Evolutionary conservation across 1,140 invertebrate species (phyloP).

Genomic region (Luehdorfia chinensis): DNA sequence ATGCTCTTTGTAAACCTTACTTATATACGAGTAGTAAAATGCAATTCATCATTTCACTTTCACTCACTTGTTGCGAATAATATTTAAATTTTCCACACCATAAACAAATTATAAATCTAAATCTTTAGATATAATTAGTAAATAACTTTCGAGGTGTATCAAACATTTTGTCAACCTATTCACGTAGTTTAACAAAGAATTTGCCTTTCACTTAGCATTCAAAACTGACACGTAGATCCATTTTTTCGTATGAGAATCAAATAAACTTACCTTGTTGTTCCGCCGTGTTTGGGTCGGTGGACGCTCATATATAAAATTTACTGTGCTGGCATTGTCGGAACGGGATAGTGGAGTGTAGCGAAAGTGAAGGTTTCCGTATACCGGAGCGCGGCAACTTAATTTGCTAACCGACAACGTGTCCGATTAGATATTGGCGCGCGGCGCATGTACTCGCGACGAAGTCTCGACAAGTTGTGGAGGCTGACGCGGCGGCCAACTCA

Average conservation of each 20-base stretch:
- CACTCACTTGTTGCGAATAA: neutral
- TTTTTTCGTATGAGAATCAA: constrained; percentile 46
- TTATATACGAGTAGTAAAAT: no score
- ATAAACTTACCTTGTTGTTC: constrained; percentile 50
- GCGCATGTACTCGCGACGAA: constrained; percentile 50
- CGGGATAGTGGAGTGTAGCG: constrained; percentile 39
- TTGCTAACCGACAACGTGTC: constrained; percentile 37
- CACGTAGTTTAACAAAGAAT: constrained; percentile 64
- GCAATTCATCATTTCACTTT: no score
- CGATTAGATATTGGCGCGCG: constrained; percentile 22
- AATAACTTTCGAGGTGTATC: constrained; percentile 22
- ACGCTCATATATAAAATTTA: no score
- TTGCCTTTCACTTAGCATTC: constrained; percentile 72
- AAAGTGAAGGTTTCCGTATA: constrained; percentile 64
- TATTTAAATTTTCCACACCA: neutral
- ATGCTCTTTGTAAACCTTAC: neutral
- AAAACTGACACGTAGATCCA: constrained; percentile 67
- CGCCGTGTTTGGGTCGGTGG: no score
- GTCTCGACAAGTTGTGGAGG: constrained; percentile 40
- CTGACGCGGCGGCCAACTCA: constrained; percentile 24
- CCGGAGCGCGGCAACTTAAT: constrained; percentile 33
- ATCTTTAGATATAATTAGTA: neutral
- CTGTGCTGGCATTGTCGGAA: constrained; percentile 53
- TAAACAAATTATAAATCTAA: neutral
- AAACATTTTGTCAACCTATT: constrained; percentile 32